Base-by-base conservation (phyloP, 1,140 invertebrate genomes). In the Alviniconcha marisindica region DNA sequence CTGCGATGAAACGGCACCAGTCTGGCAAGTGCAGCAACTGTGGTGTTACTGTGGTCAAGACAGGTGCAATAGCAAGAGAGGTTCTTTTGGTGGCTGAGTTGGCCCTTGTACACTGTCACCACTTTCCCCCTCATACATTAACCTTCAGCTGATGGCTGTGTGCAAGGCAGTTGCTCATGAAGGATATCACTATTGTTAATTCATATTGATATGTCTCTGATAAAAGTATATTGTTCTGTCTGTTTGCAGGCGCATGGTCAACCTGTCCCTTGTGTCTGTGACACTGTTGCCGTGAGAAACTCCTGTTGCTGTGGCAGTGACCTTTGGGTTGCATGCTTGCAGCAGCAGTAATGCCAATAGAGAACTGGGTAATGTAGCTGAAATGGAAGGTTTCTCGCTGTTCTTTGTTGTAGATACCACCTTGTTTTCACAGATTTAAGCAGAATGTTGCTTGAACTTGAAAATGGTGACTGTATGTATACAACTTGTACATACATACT, bases 231-330 rank as follows among this genome's bases (percentile, higher is more conserved):
- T n/a, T n/a, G n/a, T n/a, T n/a, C n/a, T n/a, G 0, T 51, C 24
- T 77, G n/a, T 18, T 77, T 77, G 3, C 74, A 77, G 74, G 18
- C 74, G 74, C 24, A 77, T 77, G 42, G 18, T 77, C n/a, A 77
- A 77, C 74, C 38, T 77, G 42, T 77, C 74, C 2, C 28, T 77
- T 48, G 44, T 48, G 44, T 10, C 44, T 5, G 44, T 48, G 44
- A 48, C 44, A 10, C 18, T 48, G 44, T 18, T 48, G 44, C 44
- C 44, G 44, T 48, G 44, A 48, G 44, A 10, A 5, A 48, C 18
- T 48, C 7, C 5, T 48, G 44, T 48, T 48, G 44, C 5, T 5
- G 44, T 48, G 18, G 44, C 44, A 48, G n/a, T n/a, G n/a, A n/a
- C n/a, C n/a, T n/a, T n/a, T n/a, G n/a, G n/a, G n/a, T n/a, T n/a